Conservation (phyloP, 2,113 vertebrate species). For the Archocentrus centrarchus region DNA sequence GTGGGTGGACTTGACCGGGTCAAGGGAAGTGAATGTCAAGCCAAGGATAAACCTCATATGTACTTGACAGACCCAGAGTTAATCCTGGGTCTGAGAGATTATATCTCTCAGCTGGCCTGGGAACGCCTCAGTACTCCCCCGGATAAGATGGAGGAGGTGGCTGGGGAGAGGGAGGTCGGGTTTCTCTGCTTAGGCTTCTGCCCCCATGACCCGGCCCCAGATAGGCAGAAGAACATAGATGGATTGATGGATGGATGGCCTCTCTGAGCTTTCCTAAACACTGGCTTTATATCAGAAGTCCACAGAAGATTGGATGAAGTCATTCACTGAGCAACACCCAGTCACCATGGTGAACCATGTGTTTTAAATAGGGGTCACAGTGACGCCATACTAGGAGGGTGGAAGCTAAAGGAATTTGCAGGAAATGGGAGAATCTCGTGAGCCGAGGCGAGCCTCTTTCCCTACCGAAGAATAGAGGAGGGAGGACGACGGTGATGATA, state of each 20-base stretch:
- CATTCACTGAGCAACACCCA: constrained; percentile 25
- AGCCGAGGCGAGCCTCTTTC: background rate
- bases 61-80: too few relatives aligned
- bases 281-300: background rate
- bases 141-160: too few relatives aligned
- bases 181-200: too few relatives aligned
- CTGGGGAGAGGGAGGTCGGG: too few relatives aligned
- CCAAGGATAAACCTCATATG: background rate
- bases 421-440: constrained; percentile 54
- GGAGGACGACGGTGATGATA: background rate
- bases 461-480: background rate
- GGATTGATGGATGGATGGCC: too few relatives aligned
- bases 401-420: constrained; percentile 49
- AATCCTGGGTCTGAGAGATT: too few relatives aligned
- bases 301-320: constrained; percentile 35
- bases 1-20: background rate
- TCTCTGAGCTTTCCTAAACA: background rate
- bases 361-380: constrained; percentile 21
- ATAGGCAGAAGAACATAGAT: too few relatives aligned
- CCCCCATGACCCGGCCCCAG: too few relatives aligned
- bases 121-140: too few relatives aligned
- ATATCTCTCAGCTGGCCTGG: too few relatives aligned
- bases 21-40: background rate
- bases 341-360: constrained; percentile 62
- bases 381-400: constrained; percentile 43